Conservation (phyloP, 2,797 vertebrate species). For the Notoglanidium macrostoma region DNA sequence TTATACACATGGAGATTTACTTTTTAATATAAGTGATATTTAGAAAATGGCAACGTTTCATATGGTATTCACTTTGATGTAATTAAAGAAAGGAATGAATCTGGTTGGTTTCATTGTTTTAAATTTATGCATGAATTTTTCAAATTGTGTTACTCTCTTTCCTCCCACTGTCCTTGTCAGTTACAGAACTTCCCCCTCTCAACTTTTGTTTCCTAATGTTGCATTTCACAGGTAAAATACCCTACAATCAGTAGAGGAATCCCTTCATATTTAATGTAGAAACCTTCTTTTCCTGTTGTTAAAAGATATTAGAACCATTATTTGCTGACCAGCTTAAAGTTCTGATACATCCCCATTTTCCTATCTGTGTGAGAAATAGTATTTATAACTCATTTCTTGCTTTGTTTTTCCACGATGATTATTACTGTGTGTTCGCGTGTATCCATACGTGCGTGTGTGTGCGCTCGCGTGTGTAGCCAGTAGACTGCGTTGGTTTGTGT, state of each 20-base stretch:
- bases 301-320: not conserved
- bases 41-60: not conserved
- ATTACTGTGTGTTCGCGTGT: constrained; percentile 13
- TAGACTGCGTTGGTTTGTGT: constrained; percentile 57
- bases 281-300: not conserved
- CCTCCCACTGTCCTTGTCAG: not conserved
- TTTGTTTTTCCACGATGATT: constrained; percentile 45
- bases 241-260: not conserved
- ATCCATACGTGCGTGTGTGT: constrained; percentile 27
- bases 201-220: constrained; percentile 31
- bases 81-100: not conserved
- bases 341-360: not conserved
- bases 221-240: not conserved
- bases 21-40: not conserved
- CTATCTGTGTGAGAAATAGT: not conserved
- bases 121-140: not conserved
- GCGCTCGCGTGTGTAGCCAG: not conserved
- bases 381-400: constrained; percentile 22
- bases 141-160: not conserved
- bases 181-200: not conserved
- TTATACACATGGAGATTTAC: not conserved
- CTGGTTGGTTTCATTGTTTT: not conserved
- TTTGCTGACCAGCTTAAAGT: not conserved
- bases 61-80: not conserved
- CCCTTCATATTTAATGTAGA: not conserved